A percentile compares a stretch with the other conserved stretches of the same genome.
Evolutionary conservation across 2,888 invertebrate genomes (phyloP).

Genomic region (Tachina lurida): DNA sequence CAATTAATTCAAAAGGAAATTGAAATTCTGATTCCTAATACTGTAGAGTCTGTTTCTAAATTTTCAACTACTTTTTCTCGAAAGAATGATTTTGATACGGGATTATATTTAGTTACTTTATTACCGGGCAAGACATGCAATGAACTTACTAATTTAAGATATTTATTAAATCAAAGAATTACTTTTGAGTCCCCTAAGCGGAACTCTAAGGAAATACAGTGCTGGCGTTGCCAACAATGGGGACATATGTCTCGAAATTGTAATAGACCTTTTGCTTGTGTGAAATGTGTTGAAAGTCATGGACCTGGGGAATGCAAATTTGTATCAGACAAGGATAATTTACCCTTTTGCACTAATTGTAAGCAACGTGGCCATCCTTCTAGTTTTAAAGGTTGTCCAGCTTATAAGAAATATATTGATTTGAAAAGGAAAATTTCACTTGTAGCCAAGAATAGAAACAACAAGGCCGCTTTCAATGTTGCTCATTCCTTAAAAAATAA

Average conservation of each 20-base stretch:
- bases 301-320: conserved; percentile 1
- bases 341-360: conserved; percentile 11
- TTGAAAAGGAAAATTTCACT: neutral
- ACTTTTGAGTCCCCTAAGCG: neutral
- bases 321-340: neutral
- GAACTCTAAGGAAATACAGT: neutral
- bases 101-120: conserved; percentile 6
- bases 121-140: neutral
- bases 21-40: conserved; percentile 11
- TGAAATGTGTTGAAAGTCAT: conserved; percentile 4
- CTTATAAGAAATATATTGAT: neutral
- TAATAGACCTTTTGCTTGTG: conserved; percentile 11
- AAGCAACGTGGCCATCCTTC: conserved; percentile 6
- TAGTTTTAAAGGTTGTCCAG: conserved; percentile 2
- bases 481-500: neutral
- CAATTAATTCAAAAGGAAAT: conserved; percentile 16
- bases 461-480: neutral
- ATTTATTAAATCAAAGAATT: neutral
- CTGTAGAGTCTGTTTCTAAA: conserved; percentile 31
- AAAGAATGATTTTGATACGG: neutral
- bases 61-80: conserved; percentile 19
- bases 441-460: neutral
- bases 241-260: neutral
- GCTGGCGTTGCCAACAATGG: neutral
- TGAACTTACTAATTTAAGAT: conserved; percentile 7